Evolutionary conservation across 2,888 invertebrate species (phyloP).

Genomic region (Glaucopsyche alexis): DNA sequence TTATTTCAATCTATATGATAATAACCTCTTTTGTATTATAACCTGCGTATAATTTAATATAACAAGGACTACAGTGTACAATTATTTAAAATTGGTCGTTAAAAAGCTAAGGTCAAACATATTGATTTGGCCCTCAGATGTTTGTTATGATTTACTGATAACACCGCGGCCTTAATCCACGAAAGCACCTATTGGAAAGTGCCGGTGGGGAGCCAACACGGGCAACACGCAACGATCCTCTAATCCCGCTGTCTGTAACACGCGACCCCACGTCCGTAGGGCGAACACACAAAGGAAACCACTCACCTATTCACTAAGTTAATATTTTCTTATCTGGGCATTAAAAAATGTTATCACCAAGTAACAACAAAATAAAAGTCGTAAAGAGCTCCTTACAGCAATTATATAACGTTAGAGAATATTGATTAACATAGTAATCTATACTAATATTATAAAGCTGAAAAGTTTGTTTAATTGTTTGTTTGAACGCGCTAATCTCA

Average conservation of each 20-base stretch:
- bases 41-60: too few species aligned
- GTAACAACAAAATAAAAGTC: too few species aligned
- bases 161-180: conserved; percentile 17
- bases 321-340: too few species aligned
- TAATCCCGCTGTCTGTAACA: conserved; percentile 4
- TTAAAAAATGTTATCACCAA: too few species aligned
- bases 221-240: conserved; percentile 14
- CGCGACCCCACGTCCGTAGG: conserved; percentile 8
- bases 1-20: too few species aligned
- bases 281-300: neutral
- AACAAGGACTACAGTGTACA: neutral
- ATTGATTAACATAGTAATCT: too few species aligned
- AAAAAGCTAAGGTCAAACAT: neutral
- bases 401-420: too few species aligned
- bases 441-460: too few species aligned
- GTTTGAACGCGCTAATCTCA: too few species aligned
- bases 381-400: too few species aligned
- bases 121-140: conserved; percentile 8
- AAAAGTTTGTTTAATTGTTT: too few species aligned
- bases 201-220: conserved; percentile 6
- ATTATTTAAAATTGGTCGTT: neutral
- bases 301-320: neutral
- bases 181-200: conserved; percentile 1
- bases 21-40: too few species aligned
- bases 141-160: neutral